These are phyloP conservation scores for Hippasteria phrygiana DNA, from an alignment of 53 echinoderm and acorn worm genomes.

Conservation along the genomic window DNA sequence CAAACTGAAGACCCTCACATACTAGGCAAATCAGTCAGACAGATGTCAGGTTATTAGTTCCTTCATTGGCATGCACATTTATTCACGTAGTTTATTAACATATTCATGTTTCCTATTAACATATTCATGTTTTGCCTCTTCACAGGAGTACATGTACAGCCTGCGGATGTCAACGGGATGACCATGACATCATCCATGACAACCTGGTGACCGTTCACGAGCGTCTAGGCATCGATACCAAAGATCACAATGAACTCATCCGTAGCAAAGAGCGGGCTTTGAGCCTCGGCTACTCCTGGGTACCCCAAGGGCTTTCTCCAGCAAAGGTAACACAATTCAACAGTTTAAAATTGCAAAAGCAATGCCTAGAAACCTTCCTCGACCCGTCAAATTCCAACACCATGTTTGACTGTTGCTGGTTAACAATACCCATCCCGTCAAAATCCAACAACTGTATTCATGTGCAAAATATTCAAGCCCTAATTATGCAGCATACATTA, in stretches of 20 bases:
- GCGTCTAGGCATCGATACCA: constrained; percentile 80
- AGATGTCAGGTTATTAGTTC: too few species aligned
- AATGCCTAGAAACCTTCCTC: too few species aligned
- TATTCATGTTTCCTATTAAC: not conserved
- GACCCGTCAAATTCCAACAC: too few species aligned
- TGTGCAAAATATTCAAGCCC: too few species aligned
- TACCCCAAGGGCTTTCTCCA: constrained; percentile 93
- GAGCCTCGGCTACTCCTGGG: constrained; percentile 94
- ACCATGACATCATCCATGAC: constrained; percentile 98
- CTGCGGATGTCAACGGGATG: constrained; percentile 89
- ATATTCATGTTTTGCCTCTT: not conserved
- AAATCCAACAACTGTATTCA: too few species aligned
- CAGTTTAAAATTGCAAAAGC: too few species aligned
- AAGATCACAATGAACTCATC: constrained; percentile 83
- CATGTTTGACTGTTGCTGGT: too few species aligned
- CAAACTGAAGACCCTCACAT: too few species aligned
- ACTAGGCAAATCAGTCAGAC: too few species aligned
- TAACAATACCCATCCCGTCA: too few species aligned
- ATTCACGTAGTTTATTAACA: not conserved
- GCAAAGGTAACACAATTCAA: constrained; percentile 87
- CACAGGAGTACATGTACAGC: constrained; percentile 89
- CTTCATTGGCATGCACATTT: not conserved
- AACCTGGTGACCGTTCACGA: constrained; percentile 94
- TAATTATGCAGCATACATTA: too few species aligned
- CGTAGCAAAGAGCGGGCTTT: constrained; percentile 90